phyloP scores from a whole-genome alignment of 1,140 invertebrate species.

The Glossosoma conforme region DNA sequence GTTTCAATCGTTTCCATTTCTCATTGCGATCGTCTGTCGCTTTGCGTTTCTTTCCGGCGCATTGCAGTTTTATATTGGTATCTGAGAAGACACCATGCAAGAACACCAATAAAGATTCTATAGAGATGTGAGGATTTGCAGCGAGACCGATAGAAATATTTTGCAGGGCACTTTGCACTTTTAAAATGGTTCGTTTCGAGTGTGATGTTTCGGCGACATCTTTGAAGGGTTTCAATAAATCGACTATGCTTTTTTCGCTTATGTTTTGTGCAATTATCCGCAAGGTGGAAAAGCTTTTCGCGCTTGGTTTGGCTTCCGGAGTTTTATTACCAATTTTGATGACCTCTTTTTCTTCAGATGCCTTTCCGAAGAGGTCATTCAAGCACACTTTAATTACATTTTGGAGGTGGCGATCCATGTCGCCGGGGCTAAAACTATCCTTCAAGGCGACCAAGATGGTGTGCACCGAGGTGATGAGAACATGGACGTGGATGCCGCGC shows the following conservation, averaged over 20 bases:
- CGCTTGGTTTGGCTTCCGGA: constrained; percentile 69
- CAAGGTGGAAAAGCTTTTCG: constrained; percentile 86
- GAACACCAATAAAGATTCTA: constrained; percentile 73
- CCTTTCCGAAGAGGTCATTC: constrained; percentile 81
- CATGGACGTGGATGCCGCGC: constrained; percentile 90
- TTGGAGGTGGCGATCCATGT: constrained; percentile 73
- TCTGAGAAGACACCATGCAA: constrained; percentile 75
- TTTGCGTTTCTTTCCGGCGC: constrained; percentile 51
- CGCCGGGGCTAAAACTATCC: constrained; percentile 57
- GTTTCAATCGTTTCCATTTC: constrained; percentile 47
- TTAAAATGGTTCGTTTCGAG: constrained; percentile 75
- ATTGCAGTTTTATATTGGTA: constrained; percentile 64
- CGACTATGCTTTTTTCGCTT: constrained; percentile 67
- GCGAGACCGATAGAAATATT: constrained; percentile 74
- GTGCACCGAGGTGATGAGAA: constrained; percentile 85
- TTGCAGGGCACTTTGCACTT: constrained; percentile 74
- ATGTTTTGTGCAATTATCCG: constrained; percentile 76
- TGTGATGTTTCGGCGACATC: constrained; percentile 69
- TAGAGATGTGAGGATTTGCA: constrained; percentile 70
- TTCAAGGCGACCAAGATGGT: constrained; percentile 71
- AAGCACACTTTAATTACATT: constrained; percentile 81
- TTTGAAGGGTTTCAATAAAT: constrained; percentile 79
- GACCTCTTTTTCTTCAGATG: constrained; percentile 90
- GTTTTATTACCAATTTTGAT: constrained; percentile 74
- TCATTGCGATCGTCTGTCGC: constrained; percentile 50